Base-by-base conservation (phyloP, 2,113 vertebrate species). In the Delphinus delphis region DNA sequence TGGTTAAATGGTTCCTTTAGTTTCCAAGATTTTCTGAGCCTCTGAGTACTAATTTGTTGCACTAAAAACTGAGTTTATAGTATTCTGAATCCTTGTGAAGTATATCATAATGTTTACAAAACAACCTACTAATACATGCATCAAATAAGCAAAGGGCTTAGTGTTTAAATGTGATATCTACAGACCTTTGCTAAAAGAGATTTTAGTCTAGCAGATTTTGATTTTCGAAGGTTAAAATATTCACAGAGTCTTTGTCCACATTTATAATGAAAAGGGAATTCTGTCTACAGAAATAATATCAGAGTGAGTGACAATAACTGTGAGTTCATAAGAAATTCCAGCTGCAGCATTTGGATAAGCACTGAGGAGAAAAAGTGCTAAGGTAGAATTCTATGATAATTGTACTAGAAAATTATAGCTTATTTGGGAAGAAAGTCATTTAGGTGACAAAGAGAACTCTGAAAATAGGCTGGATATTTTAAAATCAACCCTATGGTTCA, bases 321-420 rank as follows among this genome's bases (percentile, higher is more conserved):
- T 26, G 5, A 90, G 7, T 47, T 77, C 41, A 90, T 91, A 92
- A 53, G 50, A 94, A 76, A 90, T 74, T 76, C n/a, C 41, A 92
- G 21, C 87, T 79, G 18, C 41, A 77, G 79, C 68, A 50, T 15
- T 58, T 17, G 74, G 12, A 77, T 96, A 84, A 95, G 74, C 86
- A 80, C n/a, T 77, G 15, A 84, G 25, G 14, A 63, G 14, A 80
- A 67, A 81, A 71, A 55, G 8, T 62, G 38, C 23, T 70, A 71
- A 80, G 62, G 87, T 44, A 8, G 76, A 94, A 90, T 95, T 96
- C 33, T 90, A 38, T 94, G 67, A 86, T 58, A 94, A 58, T 11
- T 90, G 38, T 73, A 82, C 85, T 87, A 70, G 81, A 88, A 96
- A 96, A 97, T 90, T 91, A 90, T 25, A 97, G 47, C 73, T 83